Base-by-base conservation (phyloP, 2,888 invertebrate species). In the Lasioglossum morio region DNA sequence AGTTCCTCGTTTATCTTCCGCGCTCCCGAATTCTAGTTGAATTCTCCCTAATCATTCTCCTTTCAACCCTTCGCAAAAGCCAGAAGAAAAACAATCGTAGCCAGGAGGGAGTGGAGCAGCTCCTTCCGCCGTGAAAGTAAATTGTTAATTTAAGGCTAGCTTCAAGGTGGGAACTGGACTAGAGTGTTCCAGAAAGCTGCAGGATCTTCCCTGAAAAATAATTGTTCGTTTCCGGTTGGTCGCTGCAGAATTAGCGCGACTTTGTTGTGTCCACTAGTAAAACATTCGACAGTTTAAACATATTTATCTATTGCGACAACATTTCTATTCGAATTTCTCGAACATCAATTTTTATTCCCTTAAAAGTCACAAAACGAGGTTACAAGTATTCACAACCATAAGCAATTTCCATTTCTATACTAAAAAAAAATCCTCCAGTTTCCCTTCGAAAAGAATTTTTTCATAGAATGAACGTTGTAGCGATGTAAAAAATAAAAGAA, bases 1-100 rank as follows among this genome's bases (percentile, higher is more conserved):
- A 37, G 60, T 23, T 76, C 72, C 53, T 80, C 82, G 82, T 82
- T 78, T 84, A 82, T 82, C 81, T 81, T 70, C 19, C 40, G 48
- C 43, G 73, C 46, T 12, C 74, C 48, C 82, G 74, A 84, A 82
- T 82, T 70, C 53, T 70, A 40, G 66, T 34, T 77, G 46, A 40
- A 70, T 81, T 70, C 60, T 10, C 73, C 74, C 73, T 69, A 77
- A 77, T 84, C 82, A 84, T 76, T 69, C 66, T 8, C 16, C 19
- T 16, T 16, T 27, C 16, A 48, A 7, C 69, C 23, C 8, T 27
- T 19, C n/a, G 70, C 40, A 30, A 30, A 27, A 27, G n/a, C 23
- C n/a, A 19, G 19, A 53, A 77, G 81, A 74, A 69, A 69, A 84
- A 84, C 81, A 69, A 84, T 74, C 46, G 75, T 69, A 46, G 23